Evolutionary conservation across 2,113 vertebrate genomes (phyloP).

Genomic region (Nycticorax nycticorax): DNA sequence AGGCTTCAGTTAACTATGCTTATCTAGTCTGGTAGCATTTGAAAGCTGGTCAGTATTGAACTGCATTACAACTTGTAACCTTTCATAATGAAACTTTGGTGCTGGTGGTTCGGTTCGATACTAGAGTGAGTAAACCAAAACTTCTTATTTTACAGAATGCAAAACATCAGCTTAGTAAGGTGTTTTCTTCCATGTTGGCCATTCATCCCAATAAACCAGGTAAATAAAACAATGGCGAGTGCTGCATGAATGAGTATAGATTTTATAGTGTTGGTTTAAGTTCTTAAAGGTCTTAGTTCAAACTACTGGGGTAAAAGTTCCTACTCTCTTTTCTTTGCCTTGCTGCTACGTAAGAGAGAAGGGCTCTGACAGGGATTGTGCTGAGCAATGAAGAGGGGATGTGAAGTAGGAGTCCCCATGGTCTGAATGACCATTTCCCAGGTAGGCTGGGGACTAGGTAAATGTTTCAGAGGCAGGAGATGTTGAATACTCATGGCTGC

Average conservation of each 20-base stretch:
- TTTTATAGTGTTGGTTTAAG: neutral
- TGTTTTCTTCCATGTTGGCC: constrained; percentile 90
- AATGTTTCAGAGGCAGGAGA: neutral
- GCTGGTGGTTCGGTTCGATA: neutral
- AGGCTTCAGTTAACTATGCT: neutral
- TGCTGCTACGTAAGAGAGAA: neutral
- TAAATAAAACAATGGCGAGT: constrained; percentile 46
- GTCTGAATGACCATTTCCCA: neutral
- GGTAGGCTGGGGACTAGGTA: neutral
- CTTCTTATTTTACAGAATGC: constrained; percentile 75
- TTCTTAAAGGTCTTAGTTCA: neutral
- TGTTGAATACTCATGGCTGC: neutral
- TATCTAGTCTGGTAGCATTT: neutral
- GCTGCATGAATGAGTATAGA: neutral
- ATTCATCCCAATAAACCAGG: constrained; percentile 96
- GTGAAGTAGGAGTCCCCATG: neutral
- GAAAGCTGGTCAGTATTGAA: neutral
- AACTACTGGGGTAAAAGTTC: neutral
- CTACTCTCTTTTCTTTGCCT: neutral
- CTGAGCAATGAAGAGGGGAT: neutral
- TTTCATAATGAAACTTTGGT: neutral
- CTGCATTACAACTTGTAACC: neutral
- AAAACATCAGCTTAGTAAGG: constrained; percentile 86
- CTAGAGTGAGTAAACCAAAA: neutral
- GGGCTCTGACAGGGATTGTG: neutral